Base-by-base conservation (phyloP, 2,888 invertebrate species). In the Cheilosia pagana region DNA sequence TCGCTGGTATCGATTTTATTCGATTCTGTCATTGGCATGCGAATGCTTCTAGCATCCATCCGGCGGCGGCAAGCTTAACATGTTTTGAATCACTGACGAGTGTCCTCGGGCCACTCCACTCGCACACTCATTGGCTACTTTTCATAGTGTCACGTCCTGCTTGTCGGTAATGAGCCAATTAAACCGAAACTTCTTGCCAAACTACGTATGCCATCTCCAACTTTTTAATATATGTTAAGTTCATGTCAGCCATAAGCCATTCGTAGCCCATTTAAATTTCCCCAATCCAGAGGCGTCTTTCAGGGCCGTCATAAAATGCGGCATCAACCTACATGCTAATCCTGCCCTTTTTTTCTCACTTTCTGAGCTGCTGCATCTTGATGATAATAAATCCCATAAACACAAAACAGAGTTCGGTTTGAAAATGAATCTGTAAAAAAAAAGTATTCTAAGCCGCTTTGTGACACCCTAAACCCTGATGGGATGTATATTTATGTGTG, bases 371-470 rank as follows among this genome's bases (percentile, higher is more conserved):
- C 75, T 68, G 50, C 75, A 70, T 74, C 48, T 68, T 62, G 48
- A 53, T 68, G 79, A 74, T 74, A 45, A 71, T 59, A 67, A 79
- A 78, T 78, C 78, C 65, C 43, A 21, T 16, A 62, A 48, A 78
- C 65, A 78, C 70, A 63, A 71, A 78, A 71, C 57, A 78, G 62
- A 71, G 43, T 53, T 60, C 28, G 16, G 31, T 35, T 45, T 25
- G 43, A 48, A 79, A 79, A 79, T 63, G 68, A 59, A 79, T 85
- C 77, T 75, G 28, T 31, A 48, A 55, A 65, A 57, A 65, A 65
- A 57, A 65, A n/a, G n/a, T n/a, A 55, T 65, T 83, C 75, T 85
- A 85, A 85, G 85, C 85, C 67, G 85, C 81, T 85, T 85, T 85
- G 85, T 75, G 75, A 85, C 85, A 85, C 55, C 65, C 75, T 71